Evolutionary conservation across 2,888 invertebrate species (phyloP), one percentile per base, ranked within the genome.

Genomic region (Alviniconcha strummeri): DNA sequence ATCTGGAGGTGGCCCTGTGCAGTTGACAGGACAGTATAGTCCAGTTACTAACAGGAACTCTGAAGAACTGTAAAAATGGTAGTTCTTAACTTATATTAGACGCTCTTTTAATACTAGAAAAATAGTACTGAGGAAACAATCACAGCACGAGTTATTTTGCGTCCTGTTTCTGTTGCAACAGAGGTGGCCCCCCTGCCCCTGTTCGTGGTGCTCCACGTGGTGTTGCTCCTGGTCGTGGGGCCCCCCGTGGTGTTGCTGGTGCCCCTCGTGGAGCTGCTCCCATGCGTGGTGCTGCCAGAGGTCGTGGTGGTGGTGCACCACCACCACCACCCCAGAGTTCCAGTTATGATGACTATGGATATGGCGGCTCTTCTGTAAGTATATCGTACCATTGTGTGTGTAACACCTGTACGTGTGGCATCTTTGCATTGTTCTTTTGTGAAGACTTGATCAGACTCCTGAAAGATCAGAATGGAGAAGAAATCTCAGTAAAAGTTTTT

Each of bases 171-270:
- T 36, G 36, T 36, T 36, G 36, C 52, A 13, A 13, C 81, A 78
- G 84, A 56, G 88, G 89, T 75, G 88, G 86, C n/a, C 85, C 86
- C 4, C 85, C 88, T 77, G 83, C 83, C 36, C 85, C 86, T 54
- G 81, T 85, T 64, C 83, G 87, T 71, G 88, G 88, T 71, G 86
- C 83, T 55, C 84, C 84, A 17, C 80, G 85, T 54, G 85, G 86
- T 76, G 87, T 81, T 60, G 76, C 85, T 64, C 82, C 87, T 67
- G 78, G 84, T 19, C 60, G 78, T 19, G 82, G 86, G 64, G 88
- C 86, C 71, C 85, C 60, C 60, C 60, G 60, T 0, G 60, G 60
- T 55, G 79, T 85, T 67, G 80, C 87, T 67, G 88, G 88, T 69
- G 87, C 81, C 19, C 85, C 84, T 52, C 82, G 85, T n/a, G 85